These are phyloP conservation scores for Eueides isabella DNA, from an alignment of 1,140 invertebrate genomes.

Conservation along the genomic window DNA sequence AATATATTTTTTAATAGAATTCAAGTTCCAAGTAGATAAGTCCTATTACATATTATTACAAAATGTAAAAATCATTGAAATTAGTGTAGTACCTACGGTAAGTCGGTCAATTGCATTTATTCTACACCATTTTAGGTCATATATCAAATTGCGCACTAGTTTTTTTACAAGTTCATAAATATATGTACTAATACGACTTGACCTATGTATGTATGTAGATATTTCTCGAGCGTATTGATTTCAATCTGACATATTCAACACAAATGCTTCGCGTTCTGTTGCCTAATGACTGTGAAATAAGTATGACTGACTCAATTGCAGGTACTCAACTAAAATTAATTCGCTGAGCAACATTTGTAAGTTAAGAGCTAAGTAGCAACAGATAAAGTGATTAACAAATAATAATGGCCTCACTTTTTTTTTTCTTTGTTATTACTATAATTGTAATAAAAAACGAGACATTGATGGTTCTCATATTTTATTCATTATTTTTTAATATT, in stretches of 20 bases:
- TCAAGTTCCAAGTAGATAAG: too few species aligned
- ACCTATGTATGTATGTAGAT: constrained; percentile 22
- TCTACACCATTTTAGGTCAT: constrained; percentile 28
- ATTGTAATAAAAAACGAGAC: too few species aligned
- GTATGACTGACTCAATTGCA: not conserved
- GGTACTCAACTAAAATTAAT: not conserved
- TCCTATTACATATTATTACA: not conserved
- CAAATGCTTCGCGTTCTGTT: not conserved
- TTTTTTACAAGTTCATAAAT: constrained; percentile 24
- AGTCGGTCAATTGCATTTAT: constrained; percentile 17
- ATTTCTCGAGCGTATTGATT: constrained; percentile 33
- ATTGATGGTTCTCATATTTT: too few species aligned
- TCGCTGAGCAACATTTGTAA: not conserved
- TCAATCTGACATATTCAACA: constrained; percentile 8
- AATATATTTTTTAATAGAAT: too few species aligned
- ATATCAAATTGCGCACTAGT: constrained; percentile 29
- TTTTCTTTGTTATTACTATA: too few species aligned
- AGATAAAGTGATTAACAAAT: too few species aligned
- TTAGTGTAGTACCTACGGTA: not conserved
- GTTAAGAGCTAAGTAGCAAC: too few species aligned
- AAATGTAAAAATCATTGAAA: not conserved
- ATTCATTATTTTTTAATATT: too few species aligned
- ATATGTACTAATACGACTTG: constrained; percentile 10
- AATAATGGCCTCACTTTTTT: too few species aligned
- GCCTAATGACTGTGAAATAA: not conserved